Evolutionary conservation across 2,113 vertebrate genomes (phyloP), one percentile per base, ranked within the genome.

Genomic region (Callaeas wilsoni): DNA sequence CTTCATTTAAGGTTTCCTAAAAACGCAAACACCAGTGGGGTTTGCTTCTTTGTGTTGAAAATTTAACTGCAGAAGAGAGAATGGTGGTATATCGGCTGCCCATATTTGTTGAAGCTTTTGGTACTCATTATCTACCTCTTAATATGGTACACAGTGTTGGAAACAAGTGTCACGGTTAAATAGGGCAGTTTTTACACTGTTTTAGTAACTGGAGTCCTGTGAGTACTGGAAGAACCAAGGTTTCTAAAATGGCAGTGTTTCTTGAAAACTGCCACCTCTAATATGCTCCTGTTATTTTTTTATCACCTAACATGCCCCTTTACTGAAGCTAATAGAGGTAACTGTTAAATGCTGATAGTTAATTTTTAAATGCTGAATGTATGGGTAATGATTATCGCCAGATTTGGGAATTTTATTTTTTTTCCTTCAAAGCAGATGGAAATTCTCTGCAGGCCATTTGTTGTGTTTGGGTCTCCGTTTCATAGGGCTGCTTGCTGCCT

Each of bases 401-500:
- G n/a, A 86, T 57, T 22, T 39, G 50, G 29, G n/a, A 7, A 5
- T 22, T 30, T 16, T 37, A 4, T 26, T 47, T 46, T 26, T 84
- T 42, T 39, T 53, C 20, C 29, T 63, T 39, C 68, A 41, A 63
- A 37, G 30, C n/a, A 13, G 17, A 10, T 52, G 25, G 49, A 80
- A 88, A 16, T 84, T 74, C 42, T 68, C 47, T 81, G 37, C 44
- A 64, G 37, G 29, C 19, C 57, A 1, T 56, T 88, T 63, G 39
- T 62, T 65, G 16, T 68, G 15, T 77, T 94, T 80, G 32, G 11
- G 60, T 87, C 27, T 82, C n/a, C 26, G 13, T 81, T 84, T 74
- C 62, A 7, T 79, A 39, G 50, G 27, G n/a, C 50, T 94, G 16
- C 56, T 96, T 95, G 19, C 52, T 96, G 16, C 19, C 26, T 55